phyloP scores from a whole-genome alignment of 2,888 invertebrate species.

The Myathropa florea region DNA sequence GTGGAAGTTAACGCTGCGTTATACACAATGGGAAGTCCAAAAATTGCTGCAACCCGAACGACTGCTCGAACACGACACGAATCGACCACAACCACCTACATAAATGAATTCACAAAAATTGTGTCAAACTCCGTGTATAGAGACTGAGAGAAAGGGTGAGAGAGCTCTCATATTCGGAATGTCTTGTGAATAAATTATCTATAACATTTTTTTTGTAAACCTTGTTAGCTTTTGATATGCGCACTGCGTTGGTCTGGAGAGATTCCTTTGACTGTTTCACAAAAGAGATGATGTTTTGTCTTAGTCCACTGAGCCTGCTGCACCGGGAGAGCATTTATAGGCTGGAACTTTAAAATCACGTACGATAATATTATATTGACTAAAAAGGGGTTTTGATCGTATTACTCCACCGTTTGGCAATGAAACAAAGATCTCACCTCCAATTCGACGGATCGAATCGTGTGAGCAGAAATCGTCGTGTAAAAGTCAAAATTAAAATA shows the following conservation, averaged over 20 bases:
- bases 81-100: slow-evolving; percentile 36
- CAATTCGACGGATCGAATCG: not conserved
- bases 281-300: slow-evolving; percentile 17
- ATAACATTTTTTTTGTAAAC: slow-evolving; percentile 24
- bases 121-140: slow-evolving; percentile 58
- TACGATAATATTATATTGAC: not conserved
- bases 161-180: slow-evolving; percentile 14
- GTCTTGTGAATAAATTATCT: slow-evolving; percentile 44
- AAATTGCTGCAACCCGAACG: slow-evolving; percentile 50
- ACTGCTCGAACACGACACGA: slow-evolving; percentile 38
- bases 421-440: not conserved
- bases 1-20: slow-evolving; percentile 20
- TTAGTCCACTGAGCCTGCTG: slow-evolving; percentile 20
- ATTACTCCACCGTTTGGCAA: not conserved
- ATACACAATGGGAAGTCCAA: slow-evolving; percentile 61
- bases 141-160: slow-evolving; percentile 46
- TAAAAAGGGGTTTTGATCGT: not conserved
- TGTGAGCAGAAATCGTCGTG: not conserved
- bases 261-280: slow-evolving; percentile 27
- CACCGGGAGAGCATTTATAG: slow-evolving; percentile 38
- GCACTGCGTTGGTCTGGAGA: slow-evolving; percentile 33
- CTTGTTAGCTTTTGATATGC: slow-evolving; percentile 59
- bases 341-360: not conserved
- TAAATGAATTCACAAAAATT: slow-evolving; percentile 54
- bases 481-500: not conserved